Percentiles rank a stretch among this genome's conserved stretches.
phyloP scores from a whole-genome alignment of 2,888 invertebrate genomes.

The Synergus japonicus region DNA sequence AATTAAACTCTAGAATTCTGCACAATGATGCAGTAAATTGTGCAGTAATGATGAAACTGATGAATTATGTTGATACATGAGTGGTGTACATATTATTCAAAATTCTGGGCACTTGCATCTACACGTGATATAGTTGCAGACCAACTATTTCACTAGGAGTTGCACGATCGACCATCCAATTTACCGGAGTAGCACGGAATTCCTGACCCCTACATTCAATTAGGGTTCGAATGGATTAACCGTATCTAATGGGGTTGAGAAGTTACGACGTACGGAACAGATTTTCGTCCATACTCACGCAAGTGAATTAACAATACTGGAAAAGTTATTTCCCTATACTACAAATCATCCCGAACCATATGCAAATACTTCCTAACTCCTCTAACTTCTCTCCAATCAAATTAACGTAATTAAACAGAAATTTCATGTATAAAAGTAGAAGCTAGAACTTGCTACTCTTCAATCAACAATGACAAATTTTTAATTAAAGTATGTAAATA shows the following conservation, averaged over 20 bases:
- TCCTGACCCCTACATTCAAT: slow-evolving; percentile 59
- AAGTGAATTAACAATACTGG: slow-evolving; percentile 39
- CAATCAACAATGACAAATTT: no score
- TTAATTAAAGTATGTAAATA: no score
- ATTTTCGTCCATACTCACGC: slow-evolving; percentile 33
- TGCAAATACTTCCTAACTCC: slow-evolving; percentile 32
- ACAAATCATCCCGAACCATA: neutral
- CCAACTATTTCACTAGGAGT: slow-evolving; percentile 51
- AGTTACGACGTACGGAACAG: slow-evolving; percentile 42
- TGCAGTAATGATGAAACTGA: slow-evolving; percentile 6
- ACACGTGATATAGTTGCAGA: slow-evolving; percentile 19
- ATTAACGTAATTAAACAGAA: neutral
- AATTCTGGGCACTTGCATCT: slow-evolving; percentile 16
- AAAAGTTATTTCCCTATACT: slow-evolving; percentile 21
- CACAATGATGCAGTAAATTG: neutral
- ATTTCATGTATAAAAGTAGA: no score
- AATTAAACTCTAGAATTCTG: neutral
- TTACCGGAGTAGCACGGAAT: slow-evolving; percentile 53
- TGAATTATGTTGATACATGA: neutral
- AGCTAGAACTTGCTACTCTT: no score
- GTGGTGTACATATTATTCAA: slow-evolving; percentile 16
- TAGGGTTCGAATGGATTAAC: slow-evolving; percentile 62
- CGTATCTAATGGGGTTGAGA: slow-evolving; percentile 59
- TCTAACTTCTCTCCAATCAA: neutral
- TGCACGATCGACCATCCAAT: slow-evolving; percentile 60